These are phyloP conservation scores for Leptinotarsa rubiginosa DNA, from an alignment of 2,888 invertebrate genomes.

Conservation along the genomic window DNA sequence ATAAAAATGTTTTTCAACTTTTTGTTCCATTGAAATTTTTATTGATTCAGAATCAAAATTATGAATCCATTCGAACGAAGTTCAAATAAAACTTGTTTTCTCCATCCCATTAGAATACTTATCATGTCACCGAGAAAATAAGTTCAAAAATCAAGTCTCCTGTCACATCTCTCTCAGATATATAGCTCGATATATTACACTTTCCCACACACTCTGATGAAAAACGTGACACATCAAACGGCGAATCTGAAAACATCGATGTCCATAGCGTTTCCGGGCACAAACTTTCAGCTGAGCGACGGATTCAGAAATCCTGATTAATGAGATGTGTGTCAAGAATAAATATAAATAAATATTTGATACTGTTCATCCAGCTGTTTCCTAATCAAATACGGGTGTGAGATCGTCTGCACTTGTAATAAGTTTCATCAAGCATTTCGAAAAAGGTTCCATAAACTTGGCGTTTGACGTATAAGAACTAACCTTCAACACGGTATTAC, in stretches of 20 bases:
- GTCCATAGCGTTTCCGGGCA: background rate
- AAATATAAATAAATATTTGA: background rate
- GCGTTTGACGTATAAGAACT: too few species aligned
- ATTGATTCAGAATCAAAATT: too few species aligned
- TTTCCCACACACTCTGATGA: constrained; percentile 13
- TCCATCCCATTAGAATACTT: background rate
- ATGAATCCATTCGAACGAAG: too few species aligned
- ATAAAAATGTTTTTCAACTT: too few species aligned
- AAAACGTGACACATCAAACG: constrained; percentile 14
- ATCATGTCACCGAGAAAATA: background rate
- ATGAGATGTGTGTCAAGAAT: background rate
- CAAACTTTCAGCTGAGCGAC: background rate
- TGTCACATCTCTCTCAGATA: background rate
- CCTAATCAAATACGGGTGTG: background rate
- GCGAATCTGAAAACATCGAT: constrained; percentile 1
- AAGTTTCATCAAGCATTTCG: too few species aligned
- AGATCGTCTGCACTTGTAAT: too few species aligned
- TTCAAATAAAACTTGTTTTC: background rate
- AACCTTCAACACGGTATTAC: too few species aligned
- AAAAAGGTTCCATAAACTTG: too few species aligned
- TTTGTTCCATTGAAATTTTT: too few species aligned
- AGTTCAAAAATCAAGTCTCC: background rate
- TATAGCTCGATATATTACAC: background rate
- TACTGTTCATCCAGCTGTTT: background rate
- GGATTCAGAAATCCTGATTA: background rate